Evolutionary conservation across 2,888 invertebrate genomes (phyloP).

Genomic region (Ormyrus thymus): DNA sequence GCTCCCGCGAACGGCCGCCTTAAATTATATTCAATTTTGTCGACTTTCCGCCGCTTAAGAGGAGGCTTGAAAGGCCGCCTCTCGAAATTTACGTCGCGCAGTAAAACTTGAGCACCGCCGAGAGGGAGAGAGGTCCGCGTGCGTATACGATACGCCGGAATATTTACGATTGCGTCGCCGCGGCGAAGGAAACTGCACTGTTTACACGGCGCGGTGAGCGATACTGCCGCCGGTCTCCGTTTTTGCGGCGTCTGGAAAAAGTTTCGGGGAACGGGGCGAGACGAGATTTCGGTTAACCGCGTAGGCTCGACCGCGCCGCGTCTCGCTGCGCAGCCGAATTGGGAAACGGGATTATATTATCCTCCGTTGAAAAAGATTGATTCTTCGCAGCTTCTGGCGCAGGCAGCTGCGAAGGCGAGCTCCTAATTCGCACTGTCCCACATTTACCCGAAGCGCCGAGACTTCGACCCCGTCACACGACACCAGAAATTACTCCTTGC

Average conservation of each 20-base stretch:
- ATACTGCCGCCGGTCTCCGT: background rate
- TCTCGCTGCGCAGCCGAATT: background rate
- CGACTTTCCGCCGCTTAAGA: too few species aligned
- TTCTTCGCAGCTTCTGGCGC: too few species aligned
- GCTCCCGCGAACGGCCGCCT: background rate
- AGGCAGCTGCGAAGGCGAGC: too few species aligned
- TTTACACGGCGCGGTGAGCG: background rate
- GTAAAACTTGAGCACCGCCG: background rate
- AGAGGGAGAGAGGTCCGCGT: background rate
- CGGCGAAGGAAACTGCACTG: background rate
- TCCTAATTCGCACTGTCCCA: too few species aligned
- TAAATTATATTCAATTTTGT: background rate
- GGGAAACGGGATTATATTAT: background rate
- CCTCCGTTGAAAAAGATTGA: too few species aligned
- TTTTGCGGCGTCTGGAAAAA: background rate
- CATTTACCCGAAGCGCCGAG: too few species aligned
- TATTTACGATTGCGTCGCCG: conserved; percentile 7
- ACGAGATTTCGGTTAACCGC: conserved; percentile 25
- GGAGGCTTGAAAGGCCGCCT: conserved; percentile 4
- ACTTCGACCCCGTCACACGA: too few species aligned
- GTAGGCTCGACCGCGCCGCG: background rate
- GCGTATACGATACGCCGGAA: conserved; percentile 3
- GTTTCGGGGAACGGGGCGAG: background rate
- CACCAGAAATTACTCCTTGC: too few species aligned
- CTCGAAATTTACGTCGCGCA: conserved; percentile 12